These are phyloP conservation scores for Prinia subflava DNA, from an alignment of 2,113 vertebrate species.

Conservation along the genomic window DNA sequence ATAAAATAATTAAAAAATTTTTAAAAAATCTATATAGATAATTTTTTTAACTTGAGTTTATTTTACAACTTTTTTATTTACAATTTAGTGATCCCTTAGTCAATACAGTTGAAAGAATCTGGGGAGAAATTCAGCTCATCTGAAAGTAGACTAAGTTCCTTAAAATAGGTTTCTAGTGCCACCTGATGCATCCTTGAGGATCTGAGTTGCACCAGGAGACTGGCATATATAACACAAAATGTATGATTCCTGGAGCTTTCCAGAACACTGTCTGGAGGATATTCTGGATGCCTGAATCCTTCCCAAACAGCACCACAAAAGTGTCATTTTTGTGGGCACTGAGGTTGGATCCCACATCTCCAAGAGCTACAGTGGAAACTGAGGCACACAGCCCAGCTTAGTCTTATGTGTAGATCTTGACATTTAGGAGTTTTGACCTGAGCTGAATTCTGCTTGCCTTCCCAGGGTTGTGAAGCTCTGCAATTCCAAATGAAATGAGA, in stretches of 20 bases:
- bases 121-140: not conserved
- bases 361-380: not conserved
- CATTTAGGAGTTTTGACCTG: not conserved
- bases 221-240: not conserved
- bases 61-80: not conserved
- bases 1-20: no score
- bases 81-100: not conserved
- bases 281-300: not conserved
- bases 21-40: no score
- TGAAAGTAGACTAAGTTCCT: not conserved
- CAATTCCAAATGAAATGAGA: not conserved
- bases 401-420: not conserved
- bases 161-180: not conserved
- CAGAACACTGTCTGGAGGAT: not conserved
- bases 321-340: not conserved
- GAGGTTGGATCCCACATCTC: not conserved
- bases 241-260: not conserved
- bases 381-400: not conserved
- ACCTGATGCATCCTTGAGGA: not conserved
- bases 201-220: not conserved
- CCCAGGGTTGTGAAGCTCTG: not conserved
- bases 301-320: accelerated
- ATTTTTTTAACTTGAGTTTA: not conserved
- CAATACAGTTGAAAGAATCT: not conserved
- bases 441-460: not conserved